These are phyloP conservation scores for Ophonus ardosiacus DNA, from an alignment of 2,888 invertebrate species.

Conservation along the genomic window DNA sequence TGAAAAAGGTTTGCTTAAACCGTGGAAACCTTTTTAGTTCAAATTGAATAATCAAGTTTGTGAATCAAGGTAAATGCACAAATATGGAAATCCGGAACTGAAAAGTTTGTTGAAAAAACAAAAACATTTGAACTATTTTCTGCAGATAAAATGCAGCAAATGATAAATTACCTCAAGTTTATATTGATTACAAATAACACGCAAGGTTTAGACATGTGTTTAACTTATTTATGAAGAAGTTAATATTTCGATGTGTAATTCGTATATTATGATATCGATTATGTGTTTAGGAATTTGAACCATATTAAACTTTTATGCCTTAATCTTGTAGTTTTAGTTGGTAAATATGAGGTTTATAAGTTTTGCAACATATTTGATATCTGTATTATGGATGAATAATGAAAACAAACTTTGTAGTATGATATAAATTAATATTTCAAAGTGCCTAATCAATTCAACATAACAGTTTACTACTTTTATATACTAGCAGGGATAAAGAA, in stretches of 20 bases:
- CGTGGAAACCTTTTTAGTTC: not conserved
- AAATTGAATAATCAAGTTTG: not conserved
- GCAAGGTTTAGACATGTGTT: not conserved
- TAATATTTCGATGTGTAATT: not conserved
- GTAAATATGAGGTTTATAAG: not conserved
- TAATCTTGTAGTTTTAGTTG: not conserved
- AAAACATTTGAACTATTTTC: constrained; percentile 11
- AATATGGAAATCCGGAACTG: not conserved
- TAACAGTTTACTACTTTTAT: too few relatives aligned
- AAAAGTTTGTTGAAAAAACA: not conserved
- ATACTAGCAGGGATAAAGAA: too few relatives aligned
- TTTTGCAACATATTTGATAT: not conserved
- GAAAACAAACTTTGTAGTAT: not conserved
- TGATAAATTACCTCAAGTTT: constrained; percentile 7
- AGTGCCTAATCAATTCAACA: too few relatives aligned
- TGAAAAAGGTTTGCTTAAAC: not conserved
- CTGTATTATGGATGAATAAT: not conserved
- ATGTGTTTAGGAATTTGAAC: not conserved
- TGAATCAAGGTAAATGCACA: constrained; percentile 2
- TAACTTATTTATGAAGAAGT: constrained; percentile 14
- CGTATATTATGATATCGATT: not conserved
- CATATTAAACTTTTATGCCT: not conserved
- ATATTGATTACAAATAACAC: constrained; percentile 13
- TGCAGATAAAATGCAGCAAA: constrained; percentile 4
- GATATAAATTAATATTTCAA: too few relatives aligned